Evolutionary conservation across 2,888 invertebrate genomes (phyloP), one percentile per base, ranked within the genome.

Genomic region (Pecten maximus): DNA sequence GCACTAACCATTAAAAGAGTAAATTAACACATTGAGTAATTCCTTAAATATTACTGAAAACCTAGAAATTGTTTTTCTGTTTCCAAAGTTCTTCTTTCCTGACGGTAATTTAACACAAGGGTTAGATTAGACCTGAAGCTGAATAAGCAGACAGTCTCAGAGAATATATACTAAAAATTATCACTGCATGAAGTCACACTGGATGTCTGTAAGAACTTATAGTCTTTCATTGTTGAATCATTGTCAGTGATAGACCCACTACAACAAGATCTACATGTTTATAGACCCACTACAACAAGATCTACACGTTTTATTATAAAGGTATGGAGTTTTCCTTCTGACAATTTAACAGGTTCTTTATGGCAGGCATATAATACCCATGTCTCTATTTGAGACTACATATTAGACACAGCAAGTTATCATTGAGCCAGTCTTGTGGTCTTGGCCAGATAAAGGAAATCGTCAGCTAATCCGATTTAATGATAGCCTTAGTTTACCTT

Each of bases 381-480:
- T 28, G 28, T 74, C 28, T 74, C 8, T 23, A 35, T 35, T 74
- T 3, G 74, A 74, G 74, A 74, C 35, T 35, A 1, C 12, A 6
- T 28, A 74, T 74, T 35, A 74, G 74, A 74, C 74, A 6, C 28
- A 8, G 74, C 28, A 8, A 35, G 74, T 35, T 23, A 1, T 2
- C 16, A 10, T 74, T 74, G 23, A 23, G 3, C 12, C 35, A 2
- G 8, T 74, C 19, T 54, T 23, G 28, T 16, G 16, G 28, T 35
- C 35, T 74, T 16, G 6, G 3, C n/a, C 28, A 60, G 74, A 74
- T 74, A 74, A 74, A 28, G 74, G 10, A 35, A 6, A 74, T 74
- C 74, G 23, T n/a, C 54, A n/a, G n/a, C 74, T 74, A 74, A 74
- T 74, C 74, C 74, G 28, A 74, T 74, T 74, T 74, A 28, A 74